Evolutionary conservation across 2,888 invertebrate species (phyloP).

Genomic region (Salticus scenicus): DNA sequence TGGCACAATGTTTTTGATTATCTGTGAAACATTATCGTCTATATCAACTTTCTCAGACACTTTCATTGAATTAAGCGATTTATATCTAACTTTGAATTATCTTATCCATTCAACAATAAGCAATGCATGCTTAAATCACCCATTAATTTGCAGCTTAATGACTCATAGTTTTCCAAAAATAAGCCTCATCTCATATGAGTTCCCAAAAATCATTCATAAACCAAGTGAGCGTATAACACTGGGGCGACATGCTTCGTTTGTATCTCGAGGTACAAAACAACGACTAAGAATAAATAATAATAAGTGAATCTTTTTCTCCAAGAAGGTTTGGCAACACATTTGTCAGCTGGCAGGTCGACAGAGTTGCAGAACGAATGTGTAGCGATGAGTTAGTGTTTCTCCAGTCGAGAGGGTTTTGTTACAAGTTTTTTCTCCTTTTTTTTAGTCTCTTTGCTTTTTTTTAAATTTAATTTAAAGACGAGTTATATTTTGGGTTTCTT

Average conservation of each 20-base stretch:
- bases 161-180: conserved; percentile 18
- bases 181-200: background rate
- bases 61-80: background rate
- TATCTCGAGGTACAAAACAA: background rate
- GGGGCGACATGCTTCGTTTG: conserved; percentile 25
- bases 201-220: conserved; percentile 29
- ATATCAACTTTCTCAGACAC: background rate
- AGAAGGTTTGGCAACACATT: conserved; percentile 28
- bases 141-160: conserved; percentile 33
- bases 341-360: conserved; percentile 29
- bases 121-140: background rate
- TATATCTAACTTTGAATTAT: background rate
- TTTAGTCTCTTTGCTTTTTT: background rate
- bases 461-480: background rate
- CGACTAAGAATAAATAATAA: conserved; percentile 31
- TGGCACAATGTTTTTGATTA: too few relatives aligned
- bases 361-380: conserved; percentile 27
- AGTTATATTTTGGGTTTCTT: conserved; percentile 9
- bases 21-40: background rate
- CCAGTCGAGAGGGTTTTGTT: background rate
- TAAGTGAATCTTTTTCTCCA: conserved; percentile 15
- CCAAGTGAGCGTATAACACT: conserved; percentile 32
- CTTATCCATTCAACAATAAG: background rate
- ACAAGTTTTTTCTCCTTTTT: background rate
- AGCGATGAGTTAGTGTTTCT: conserved; percentile 32